Percentiles rank a stretch among this genome's conserved stretches.
These are phyloP conservation scores for Pseudocheirus occidentalis DNA, from an alignment of 2,797 vertebrate species.

Conservation along the genomic window DNA sequence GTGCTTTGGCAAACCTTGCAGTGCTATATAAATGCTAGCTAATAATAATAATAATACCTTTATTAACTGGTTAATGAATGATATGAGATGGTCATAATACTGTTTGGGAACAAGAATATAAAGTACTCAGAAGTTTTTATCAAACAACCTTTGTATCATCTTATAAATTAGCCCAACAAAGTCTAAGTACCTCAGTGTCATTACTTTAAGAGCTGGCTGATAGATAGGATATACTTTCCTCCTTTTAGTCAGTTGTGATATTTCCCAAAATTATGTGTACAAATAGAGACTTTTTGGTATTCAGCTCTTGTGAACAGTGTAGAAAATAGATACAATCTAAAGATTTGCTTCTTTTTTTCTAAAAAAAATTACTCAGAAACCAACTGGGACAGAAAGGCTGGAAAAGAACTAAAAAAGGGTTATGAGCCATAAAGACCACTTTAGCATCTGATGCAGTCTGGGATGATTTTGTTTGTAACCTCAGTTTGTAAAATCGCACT, in stretches of 20 bases:
- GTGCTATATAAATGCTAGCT: neutral
- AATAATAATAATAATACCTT: neutral
- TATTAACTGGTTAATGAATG: neutral
- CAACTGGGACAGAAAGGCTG: neutral
- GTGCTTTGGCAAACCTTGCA: neutral
- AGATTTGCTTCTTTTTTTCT: neutral
- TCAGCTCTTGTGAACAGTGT: neutral
- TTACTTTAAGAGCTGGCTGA: neutral
- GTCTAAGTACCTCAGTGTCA: neutral
- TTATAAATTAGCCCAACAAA: neutral
- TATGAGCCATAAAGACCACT: neutral
- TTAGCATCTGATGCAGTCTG: too few relatives aligned
- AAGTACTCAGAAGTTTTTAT: neutral
- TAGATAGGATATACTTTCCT: neutral
- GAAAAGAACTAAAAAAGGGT: neutral
- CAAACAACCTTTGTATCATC: neutral
- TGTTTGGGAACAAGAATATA: neutral
- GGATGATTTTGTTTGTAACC: too few relatives aligned
- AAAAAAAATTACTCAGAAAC: neutral
- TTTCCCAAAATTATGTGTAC: neutral
- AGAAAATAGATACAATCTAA: neutral
- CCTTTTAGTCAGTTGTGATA: neutral
- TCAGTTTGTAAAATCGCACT: too few relatives aligned
- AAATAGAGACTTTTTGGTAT: neutral
- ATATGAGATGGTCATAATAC: neutral